Percentiles rank a stretch among this genome's conserved stretches.
Evolutionary conservation across 1,140 invertebrate species (phyloP).

Genomic region (Monomorium pharaonis): DNA sequence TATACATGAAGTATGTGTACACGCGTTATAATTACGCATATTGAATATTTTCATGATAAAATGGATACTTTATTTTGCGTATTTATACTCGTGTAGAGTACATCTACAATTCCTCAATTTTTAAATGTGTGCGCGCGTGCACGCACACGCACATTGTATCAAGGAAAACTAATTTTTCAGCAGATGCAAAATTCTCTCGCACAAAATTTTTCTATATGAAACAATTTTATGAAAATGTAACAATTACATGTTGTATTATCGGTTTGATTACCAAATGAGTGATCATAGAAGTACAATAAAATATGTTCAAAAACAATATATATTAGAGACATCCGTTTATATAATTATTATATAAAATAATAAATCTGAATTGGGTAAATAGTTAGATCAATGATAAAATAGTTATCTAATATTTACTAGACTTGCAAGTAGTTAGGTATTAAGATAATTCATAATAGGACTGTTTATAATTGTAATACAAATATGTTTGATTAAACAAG

Average conservation of each 20-base stretch:
- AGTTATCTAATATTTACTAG: background rate
- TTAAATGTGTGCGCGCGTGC: background rate
- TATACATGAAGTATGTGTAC: background rate
- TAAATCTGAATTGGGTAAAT: background rate
- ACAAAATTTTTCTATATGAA: background rate
- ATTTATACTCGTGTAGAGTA: conserved; percentile 10
- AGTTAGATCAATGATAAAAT: background rate
- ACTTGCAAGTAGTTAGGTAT: background rate
- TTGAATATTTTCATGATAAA: conserved; percentile 31
- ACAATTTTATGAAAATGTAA: background rate
- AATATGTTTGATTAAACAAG: background rate
- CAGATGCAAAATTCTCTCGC: conserved; percentile 32
- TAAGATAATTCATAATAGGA: background rate
- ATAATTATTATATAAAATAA: background rate
- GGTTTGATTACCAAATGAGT: background rate
- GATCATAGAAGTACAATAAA: background rate
- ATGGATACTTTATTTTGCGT: background rate
- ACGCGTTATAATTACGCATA: background rate
- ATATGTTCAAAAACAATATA: background rate
- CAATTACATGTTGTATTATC: background rate
- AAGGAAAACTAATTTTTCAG: background rate
- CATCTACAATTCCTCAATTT: conserved; percentile 30
- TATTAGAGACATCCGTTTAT: background rate
- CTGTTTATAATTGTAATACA: background rate
- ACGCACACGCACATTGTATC: background rate